Evolutionary conservation across 2,888 invertebrate genomes (phyloP), one percentile per base, ranked within the genome.

Genomic region (Electrophaes corylata): DNA sequence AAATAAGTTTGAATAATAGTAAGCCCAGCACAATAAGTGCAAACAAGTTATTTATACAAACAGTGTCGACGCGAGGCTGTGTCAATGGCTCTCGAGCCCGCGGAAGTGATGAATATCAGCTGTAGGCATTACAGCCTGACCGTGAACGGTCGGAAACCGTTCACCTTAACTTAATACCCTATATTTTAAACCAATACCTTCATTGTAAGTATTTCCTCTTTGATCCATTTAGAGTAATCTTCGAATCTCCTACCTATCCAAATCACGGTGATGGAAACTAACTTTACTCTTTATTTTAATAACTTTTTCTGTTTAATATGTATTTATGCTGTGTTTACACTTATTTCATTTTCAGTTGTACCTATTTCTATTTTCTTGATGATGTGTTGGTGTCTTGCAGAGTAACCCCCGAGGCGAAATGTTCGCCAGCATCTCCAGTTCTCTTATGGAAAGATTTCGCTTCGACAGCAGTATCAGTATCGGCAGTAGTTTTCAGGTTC

Each of bases 391-490:
- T 90, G 83, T 84, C 83, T 92, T 93, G 80, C 93, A 95, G 95
- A 94, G 93, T 87, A 94, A 95, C 83, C 93, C 95, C 75, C 94
- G 94, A 78, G 96, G 96, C 76, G 96, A 96, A 93, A 95, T 95
- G 93, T 96, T 94, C 84, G 96, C 96, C 73, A 96, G 95, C 90
- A 94, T 96, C 75, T 95, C 96, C 72, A 95, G 95, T 72, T 96
- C 96, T 64, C 92, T 96, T 88, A 94, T 96, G 94, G 95, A 94
- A 84, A 95, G 95, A 86, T 95, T 95, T 92, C 95, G 95, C 78
- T 94, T 95, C 89, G 95, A 95, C 88, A 94, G 95, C 84, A 95
- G 95, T 75, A 89, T 95, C 84, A 95, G 95, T 91, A 93, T 94
- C 84, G 94, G 94, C 91, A 95, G 93, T 93, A 96, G 93, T 92